phyloP scores from a whole-genome alignment of 1,140 invertebrate species.

The Drosophila fuyamai region DNA sequence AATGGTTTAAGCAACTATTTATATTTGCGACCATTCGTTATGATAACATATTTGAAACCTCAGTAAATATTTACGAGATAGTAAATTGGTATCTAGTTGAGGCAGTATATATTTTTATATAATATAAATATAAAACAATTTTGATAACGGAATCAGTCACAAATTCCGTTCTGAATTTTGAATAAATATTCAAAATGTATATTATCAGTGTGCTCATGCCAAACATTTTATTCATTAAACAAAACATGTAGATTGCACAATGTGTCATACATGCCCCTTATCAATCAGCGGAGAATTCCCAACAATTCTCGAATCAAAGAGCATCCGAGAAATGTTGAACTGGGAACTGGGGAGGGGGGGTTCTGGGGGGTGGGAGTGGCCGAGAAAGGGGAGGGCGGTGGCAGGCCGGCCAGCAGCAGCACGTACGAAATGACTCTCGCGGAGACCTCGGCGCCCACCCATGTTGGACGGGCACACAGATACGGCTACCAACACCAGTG shows the following conservation, averaged over 20 bases:
- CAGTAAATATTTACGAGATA: too few species aligned
- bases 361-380: background rate
- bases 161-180: too few species aligned
- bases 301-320: constrained; percentile 23
- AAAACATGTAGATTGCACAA: constrained; percentile 9
- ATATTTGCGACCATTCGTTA: too few species aligned
- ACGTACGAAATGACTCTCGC: constrained; percentile 55
- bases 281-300: constrained; percentile 11
- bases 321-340: constrained; percentile 36
- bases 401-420: constrained; percentile 30
- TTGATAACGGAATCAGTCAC: too few species aligned
- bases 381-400: constrained; percentile 6
- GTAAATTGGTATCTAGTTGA: too few species aligned
- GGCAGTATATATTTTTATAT: too few species aligned
- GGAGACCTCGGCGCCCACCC: constrained; percentile 44
- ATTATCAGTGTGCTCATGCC: background rate
- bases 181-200: background rate
- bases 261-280: constrained; percentile 26
- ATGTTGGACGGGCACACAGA: constrained; percentile 35
- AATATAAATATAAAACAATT: too few species aligned
- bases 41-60: too few species aligned
- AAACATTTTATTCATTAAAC: background rate
- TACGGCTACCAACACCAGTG: constrained; percentile 12
- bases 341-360: background rate
- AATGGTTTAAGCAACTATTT: too few species aligned